A percentile compares a stretch with the other conserved stretches of the same genome.
These are phyloP conservation scores for Tholera decimalis DNA, from an alignment of 2,888 invertebrate genomes.

Conservation along the genomic window DNA sequence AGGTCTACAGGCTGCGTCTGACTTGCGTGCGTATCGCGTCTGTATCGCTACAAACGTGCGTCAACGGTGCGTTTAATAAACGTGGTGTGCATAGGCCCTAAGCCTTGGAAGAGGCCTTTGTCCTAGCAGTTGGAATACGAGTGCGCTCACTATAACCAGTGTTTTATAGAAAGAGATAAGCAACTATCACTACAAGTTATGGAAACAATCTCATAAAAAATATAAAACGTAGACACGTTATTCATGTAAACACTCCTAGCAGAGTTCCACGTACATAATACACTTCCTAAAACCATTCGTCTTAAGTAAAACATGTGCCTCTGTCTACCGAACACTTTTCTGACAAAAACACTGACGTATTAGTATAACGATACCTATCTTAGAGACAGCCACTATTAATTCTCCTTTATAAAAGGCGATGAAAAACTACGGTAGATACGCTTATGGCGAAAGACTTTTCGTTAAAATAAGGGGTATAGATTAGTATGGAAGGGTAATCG, in stretches of 20 bases:
- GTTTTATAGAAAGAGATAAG: too few relatives aligned
- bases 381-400: conserved; percentile 45
- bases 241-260: conserved; percentile 11
- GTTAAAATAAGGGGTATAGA: not conserved
- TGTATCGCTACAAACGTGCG: too few relatives aligned
- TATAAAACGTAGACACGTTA: not conserved
- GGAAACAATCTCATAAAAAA: not conserved
- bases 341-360: conserved; percentile 47
- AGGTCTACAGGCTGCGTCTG: too few relatives aligned
- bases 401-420: conserved; percentile 40
- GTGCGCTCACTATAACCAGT: too few relatives aligned
- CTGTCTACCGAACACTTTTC: conserved; percentile 33
- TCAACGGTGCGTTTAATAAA: too few relatives aligned
- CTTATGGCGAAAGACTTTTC: not conserved
- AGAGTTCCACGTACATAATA: conserved; percentile 1
- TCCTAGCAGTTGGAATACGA: too few relatives aligned
- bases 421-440: conserved; percentile 34
- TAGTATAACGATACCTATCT: conserved; percentile 45
- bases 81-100: too few relatives aligned
- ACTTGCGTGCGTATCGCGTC: too few relatives aligned
- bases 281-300: conserved; percentile 47
- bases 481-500: too few relatives aligned
- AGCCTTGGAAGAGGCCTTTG: too few relatives aligned
- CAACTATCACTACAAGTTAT: too few relatives aligned
- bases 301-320: conserved; percentile 37